Evolutionary conservation across 2,888 invertebrate genomes (phyloP).

Genomic region (Gastracanthus pulcherrimus): DNA sequence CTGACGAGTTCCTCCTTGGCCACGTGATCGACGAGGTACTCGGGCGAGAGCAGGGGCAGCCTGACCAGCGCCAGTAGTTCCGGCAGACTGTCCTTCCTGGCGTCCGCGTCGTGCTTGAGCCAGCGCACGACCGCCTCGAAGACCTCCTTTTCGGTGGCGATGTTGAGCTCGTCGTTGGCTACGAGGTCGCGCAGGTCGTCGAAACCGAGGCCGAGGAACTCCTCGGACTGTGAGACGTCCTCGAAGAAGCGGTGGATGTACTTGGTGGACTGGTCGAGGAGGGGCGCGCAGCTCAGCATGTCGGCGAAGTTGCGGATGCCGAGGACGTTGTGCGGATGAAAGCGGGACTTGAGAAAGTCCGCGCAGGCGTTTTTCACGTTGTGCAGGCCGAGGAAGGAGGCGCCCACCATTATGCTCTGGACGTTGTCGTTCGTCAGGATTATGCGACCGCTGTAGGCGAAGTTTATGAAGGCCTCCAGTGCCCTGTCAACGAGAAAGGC

Average conservation of each 20-base stretch:
- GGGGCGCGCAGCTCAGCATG: constrained; percentile 84
- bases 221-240: constrained; percentile 87
- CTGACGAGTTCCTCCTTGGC: constrained; percentile 88
- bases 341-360: constrained; percentile 86
- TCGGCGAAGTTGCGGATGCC: constrained; percentile 90
- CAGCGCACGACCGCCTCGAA: constrained; percentile 91
- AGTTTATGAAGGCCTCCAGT: constrained; percentile 89
- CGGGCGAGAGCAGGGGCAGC: constrained; percentile 88
- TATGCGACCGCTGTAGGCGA: constrained; percentile 90
- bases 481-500: constrained; percentile 79
- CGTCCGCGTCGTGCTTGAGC: constrained; percentile 83
- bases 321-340: constrained; percentile 89
- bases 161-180: constrained; percentile 87
- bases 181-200: constrained; percentile 85
- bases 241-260: constrained; percentile 90
- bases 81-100: constrained; percentile 82
- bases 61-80: constrained; percentile 87
- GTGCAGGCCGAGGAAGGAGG: constrained; percentile 88
- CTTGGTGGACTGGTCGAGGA: constrained; percentile 87
- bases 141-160: constrained; percentile 87
- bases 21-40: constrained; percentile 89
- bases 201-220: constrained; percentile 83
- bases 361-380: constrained; percentile 91
- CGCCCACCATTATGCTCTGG: constrained; percentile 90
- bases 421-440: constrained; percentile 89